Conservation (phyloP, 2,888 invertebrate genomes). For the Herminia tarsipennalis region DNA sequence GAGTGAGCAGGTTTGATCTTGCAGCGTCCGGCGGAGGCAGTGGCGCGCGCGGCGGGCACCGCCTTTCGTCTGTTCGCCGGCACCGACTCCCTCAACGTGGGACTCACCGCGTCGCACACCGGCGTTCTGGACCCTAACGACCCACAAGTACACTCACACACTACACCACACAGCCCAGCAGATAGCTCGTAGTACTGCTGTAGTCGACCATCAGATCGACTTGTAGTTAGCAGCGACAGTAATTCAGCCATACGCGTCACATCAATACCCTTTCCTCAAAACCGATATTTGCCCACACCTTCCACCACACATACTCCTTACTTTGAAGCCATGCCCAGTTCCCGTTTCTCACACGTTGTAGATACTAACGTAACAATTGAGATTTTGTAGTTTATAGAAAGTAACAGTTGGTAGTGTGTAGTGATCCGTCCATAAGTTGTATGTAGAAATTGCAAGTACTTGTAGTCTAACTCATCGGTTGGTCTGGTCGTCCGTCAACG, state of each 20-base stretch:
- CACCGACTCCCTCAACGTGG: slow-evolving; percentile 91
- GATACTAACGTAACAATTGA: neutral
- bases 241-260: neutral
- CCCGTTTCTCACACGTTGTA: neutral
- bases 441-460: too few species aligned
- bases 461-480: slow-evolving; percentile 4
- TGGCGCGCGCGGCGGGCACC: slow-evolving; percentile 92
- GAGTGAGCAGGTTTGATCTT: slow-evolving; percentile 50
- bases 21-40: slow-evolving; percentile 92
- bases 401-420: neutral
- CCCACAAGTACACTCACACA: slow-evolving; percentile 75
- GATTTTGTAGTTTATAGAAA: neutral
- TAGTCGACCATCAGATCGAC: neutral
- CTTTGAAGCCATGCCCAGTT: neutral
- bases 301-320: neutral
- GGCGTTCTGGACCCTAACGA: slow-evolving; percentile 82
- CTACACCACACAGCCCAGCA: slow-evolving; percentile 34
- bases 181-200: neutral
- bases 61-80: slow-evolving; percentile 91
- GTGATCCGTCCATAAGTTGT: neutral
- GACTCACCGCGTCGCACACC: slow-evolving; percentile 87
- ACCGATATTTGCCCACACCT: too few species aligned
- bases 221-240: neutral
- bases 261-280: too few species aligned
- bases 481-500: neutral